Evolutionary conservation across 1,140 invertebrate species (phyloP), one percentile per base, ranked within the genome.

Genomic region (Diachasmimorpha longicaudata): DNA sequence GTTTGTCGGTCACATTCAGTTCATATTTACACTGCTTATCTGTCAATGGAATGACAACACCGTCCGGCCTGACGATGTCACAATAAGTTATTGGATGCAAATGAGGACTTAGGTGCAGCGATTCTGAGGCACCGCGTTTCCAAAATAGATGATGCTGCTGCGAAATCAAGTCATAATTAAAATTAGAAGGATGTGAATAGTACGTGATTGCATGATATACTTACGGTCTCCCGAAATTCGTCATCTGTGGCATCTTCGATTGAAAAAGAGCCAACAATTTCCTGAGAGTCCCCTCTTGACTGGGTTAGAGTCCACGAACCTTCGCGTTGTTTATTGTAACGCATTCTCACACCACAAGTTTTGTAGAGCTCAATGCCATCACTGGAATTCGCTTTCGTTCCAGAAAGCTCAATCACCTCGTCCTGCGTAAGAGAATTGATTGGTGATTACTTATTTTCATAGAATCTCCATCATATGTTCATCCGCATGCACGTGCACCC

Each of bases 1-100:
- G 81, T 55, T 74, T 74, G 68, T 69, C 73, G 0, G 78, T 82
- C n/a, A 83, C 78, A 6, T 79, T 71, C 63, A 85, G 72, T 5
- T 77, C 23, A 31, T 81, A 76, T 11, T 72, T 16, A 48, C 80
- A 84, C 9, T 39, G 44, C 39, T 58, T 67, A 13, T 67, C n/a
- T 70, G 70, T 66, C 37, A 74, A 69, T 8, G 37, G 44, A 31
- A 82, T 73, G 0, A 75, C 37, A 0, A 77, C 74, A 14, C 78
- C 80, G 0, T 70, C 72, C 14, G 83, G 79, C 79, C 81, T 76
- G 55, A 72, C 63, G 25, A 85, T 42, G 37, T 82, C 58, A 36
- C 81, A 83, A 70, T 79, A 77, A 77, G 68, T 78, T 70, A 77
- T 68, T 16, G 4, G 14, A 9, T 23, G 21, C 0, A 23, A 48